Conservation (phyloP, 2,888 invertebrate genomes). For the Euclidia mi region DNA sequence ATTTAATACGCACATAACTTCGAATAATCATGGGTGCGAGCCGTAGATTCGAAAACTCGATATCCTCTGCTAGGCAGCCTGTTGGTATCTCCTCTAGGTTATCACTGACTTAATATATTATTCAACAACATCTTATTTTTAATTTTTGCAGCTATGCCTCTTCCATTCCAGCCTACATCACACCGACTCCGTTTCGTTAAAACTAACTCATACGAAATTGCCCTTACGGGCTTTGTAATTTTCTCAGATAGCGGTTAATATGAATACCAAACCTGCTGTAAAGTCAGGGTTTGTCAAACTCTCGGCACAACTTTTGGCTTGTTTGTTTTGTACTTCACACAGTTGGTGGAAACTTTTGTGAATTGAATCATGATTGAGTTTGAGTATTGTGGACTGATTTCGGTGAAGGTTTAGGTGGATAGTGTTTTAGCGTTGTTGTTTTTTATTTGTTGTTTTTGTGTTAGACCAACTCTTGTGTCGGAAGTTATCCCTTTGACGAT, state of each 20-base stretch:
- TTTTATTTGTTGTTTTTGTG: no score
- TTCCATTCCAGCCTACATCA: constrained; percentile 51
- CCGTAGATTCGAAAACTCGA: no score
- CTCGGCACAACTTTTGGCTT: constrained; percentile 57
- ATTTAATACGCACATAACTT: no score
- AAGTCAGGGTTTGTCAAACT: constrained; percentile 69
- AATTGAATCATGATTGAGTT: constrained; percentile 63
- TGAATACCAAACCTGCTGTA: constrained; percentile 66
- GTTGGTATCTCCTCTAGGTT: no score
- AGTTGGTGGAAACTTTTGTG: constrained; percentile 57
- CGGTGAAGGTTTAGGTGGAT: constrained; percentile 43
- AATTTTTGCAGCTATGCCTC: constrained; percentile 23
- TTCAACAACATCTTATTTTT: neutral
- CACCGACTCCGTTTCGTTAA: constrained; percentile 55
- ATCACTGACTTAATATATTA: no score
- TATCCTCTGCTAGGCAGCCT: no score
- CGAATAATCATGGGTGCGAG: no score
- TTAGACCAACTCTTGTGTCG: no score
- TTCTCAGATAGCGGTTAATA: constrained; percentile 73
- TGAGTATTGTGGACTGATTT: constrained; percentile 59
- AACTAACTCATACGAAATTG: constrained; percentile 75
- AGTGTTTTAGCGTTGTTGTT: neutral
- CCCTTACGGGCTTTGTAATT: constrained; percentile 71
- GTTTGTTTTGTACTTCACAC: constrained; percentile 62
- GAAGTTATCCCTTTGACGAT: no score